Percentiles rank a stretch among this genome's conserved stretches.
phyloP scores from a whole-genome alignment of 1,140 invertebrate genomes.

The Pseudoatta argentina region DNA sequence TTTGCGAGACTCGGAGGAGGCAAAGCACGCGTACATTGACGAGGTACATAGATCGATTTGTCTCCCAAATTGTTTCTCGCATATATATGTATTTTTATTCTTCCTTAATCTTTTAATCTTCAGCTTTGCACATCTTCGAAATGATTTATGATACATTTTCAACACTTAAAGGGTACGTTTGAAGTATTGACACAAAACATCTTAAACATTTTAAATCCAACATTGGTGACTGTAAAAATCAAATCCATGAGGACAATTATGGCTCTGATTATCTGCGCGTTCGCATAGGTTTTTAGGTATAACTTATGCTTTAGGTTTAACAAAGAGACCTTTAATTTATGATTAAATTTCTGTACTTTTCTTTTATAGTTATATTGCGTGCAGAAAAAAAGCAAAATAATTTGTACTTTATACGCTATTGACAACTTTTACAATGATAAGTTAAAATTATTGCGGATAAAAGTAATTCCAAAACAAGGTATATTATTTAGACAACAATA shows the following conservation, averaged over 20 bases:
- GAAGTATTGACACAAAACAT: not conserved
- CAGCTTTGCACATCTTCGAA: constrained; percentile 12
- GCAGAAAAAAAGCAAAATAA: constrained; percentile 59
- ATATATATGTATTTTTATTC: not conserved
- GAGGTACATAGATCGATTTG: not conserved
- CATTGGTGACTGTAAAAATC: not conserved
- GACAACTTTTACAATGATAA: constrained; percentile 48
- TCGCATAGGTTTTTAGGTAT: constrained; percentile 75
- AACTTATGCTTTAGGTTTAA: constrained; percentile 74
- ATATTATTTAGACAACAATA: constrained; percentile 40
- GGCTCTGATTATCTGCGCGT: constrained; percentile 53
- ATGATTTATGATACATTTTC: not conserved
- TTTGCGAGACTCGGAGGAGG: not conserved
- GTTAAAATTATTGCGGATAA: constrained; percentile 48
- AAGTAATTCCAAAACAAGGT: constrained; percentile 71
- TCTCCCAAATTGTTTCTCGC: too few species aligned
- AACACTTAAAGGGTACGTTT: not conserved
- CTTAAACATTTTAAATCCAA: not conserved
- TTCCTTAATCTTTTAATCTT: constrained; percentile 11
- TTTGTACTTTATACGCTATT: constrained; percentile 62
- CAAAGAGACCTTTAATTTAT: constrained; percentile 68
- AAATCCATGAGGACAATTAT: not conserved
- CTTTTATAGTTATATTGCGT: constrained; percentile 65
- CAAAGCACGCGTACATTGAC: not conserved
- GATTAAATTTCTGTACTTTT: constrained; percentile 72